Evolutionary conservation across 2,113 vertebrate species (phyloP).

Genomic region (Corythornis vintsioides): DNA sequence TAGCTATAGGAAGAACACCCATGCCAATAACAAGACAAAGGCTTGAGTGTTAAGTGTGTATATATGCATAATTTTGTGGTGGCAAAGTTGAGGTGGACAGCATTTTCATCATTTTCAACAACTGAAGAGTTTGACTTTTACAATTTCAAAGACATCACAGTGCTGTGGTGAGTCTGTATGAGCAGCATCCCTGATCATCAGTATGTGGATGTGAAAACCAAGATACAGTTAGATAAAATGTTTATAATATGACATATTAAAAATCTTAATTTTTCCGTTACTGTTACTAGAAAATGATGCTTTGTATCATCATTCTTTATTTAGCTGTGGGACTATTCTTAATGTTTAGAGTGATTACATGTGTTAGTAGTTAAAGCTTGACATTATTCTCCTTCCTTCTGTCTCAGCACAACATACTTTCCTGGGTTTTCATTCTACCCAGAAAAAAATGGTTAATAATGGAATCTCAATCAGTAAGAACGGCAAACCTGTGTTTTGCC

Average conservation of each 20-base stretch:
- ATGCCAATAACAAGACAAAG: not conserved
- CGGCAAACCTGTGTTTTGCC: not conserved
- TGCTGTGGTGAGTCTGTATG: not conserved
- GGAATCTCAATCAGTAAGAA: not conserved
- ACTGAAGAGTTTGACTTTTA: not conserved
- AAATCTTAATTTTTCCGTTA: not conserved
- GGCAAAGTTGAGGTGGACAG: not conserved
- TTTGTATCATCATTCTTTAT: not conserved
- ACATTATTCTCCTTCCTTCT: not conserved
- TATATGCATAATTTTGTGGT: not conserved
- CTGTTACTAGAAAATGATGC: not conserved
- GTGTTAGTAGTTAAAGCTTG: not conserved
- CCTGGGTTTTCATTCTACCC: not conserved
- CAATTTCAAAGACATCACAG: not conserved
- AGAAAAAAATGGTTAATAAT: not conserved
- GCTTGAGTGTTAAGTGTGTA: not conserved
- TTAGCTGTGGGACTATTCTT: not conserved
- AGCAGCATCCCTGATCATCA: not conserved
- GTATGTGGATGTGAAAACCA: not conserved
- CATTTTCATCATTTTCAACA: not conserved
- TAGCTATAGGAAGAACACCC: not conserved
- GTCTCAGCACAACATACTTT: not conserved
- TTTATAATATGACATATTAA: not conserved
- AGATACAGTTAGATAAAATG: not conserved
- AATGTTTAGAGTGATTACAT: not conserved